Base-by-base conservation (phyloP, 2,888 invertebrate genomes). In the Cheilosia scutellata region DNA sequence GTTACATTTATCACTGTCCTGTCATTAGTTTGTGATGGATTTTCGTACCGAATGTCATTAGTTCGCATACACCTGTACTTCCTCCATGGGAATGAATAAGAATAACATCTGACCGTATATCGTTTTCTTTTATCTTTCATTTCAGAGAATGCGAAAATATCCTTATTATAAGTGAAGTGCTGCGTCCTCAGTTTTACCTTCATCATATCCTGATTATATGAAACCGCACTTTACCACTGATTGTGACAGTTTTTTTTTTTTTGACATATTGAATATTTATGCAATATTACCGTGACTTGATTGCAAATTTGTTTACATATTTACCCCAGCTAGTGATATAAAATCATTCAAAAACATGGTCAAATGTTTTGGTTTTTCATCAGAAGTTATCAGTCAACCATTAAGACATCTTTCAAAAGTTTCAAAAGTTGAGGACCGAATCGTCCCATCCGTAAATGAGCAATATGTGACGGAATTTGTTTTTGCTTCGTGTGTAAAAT, bases 121-220 rank as follows among this genome's bases (percentile, higher is more conserved):
- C 55, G 44, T 74, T 72, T 77, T 71, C 16, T 51, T 70, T 79
- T 87, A 65, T 66, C 66, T 88, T 79, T 88, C 87, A 82, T 88
- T 88, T 88, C 88, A 88, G 88, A 86, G 87, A 87, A 82, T 84
- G 75, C 72, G 83, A 75, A 78, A 86, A 58, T 87, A 78, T 74
- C 53, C 77, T 74, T 82, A 87, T 82, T 82, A 74, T 44, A 74
- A 87, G 51, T 82, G 57, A 75, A 44, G 63, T 49, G 33, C 29
- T 29, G 33, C 20, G n/a, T 27, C 20, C 13, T 60, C 4, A 63
- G 40, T 25, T 44, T 40, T 9, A 9, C 40, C 20, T 16, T 44
- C 40, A 40, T 42, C 27, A 37, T 20, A 20, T 70, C 47, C n/a
- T 2, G n/a, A 29, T 47, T 9, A 33, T 31, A 31, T n/a, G 5